These are phyloP conservation scores for Muricea muricata DNA, from an alignment of 92 coral and sea anemone genomes.

Conservation along the genomic window DNA sequence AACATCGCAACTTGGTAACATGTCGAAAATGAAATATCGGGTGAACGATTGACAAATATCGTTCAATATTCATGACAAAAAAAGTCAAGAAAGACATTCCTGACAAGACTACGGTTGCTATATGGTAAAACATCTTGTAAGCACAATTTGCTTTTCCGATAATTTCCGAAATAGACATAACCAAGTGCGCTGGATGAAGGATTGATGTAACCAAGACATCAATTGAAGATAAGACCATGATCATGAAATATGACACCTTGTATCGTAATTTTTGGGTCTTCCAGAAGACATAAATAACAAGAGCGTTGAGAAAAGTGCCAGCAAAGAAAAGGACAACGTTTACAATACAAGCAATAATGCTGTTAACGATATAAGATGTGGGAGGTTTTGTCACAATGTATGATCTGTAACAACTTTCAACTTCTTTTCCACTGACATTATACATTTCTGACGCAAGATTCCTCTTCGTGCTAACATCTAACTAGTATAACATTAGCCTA, in stretches of 20 bases:
- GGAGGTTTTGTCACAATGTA: constrained; percentile 25
- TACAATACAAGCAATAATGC: constrained; percentile 25
- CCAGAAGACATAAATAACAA: constrained; percentile 36
- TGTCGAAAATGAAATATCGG: constrained; percentile 28
- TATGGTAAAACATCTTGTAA: constrained; percentile 28
- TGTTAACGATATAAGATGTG: constrained; percentile 21
- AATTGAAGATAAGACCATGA: constrained; percentile 34
- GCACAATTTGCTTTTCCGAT: constrained; percentile 6
- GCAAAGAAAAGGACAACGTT: constrained; percentile 3
- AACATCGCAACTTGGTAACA: constrained; percentile 19
- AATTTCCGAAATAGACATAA: constrained; percentile 25
- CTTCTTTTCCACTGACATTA: background rate
- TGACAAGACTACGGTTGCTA: constrained; percentile 3
- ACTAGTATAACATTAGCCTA: no score
- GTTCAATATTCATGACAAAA: constrained; percentile 31
- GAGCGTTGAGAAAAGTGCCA: constrained; percentile 33
- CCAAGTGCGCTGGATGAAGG: constrained; percentile 36
- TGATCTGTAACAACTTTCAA: constrained; percentile 20
- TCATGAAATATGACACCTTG: constrained; percentile 32
- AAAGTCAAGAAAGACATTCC: constrained; percentile 34
- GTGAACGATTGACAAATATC: constrained; percentile 34
- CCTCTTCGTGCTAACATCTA: background rate
- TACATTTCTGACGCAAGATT: background rate
- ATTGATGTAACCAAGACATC: constrained; percentile 15
- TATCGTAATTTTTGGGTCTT: constrained; percentile 25